phyloP scores from a whole-genome alignment of 2,888 invertebrate genomes.

The Drosophila peninsularis region DNA sequence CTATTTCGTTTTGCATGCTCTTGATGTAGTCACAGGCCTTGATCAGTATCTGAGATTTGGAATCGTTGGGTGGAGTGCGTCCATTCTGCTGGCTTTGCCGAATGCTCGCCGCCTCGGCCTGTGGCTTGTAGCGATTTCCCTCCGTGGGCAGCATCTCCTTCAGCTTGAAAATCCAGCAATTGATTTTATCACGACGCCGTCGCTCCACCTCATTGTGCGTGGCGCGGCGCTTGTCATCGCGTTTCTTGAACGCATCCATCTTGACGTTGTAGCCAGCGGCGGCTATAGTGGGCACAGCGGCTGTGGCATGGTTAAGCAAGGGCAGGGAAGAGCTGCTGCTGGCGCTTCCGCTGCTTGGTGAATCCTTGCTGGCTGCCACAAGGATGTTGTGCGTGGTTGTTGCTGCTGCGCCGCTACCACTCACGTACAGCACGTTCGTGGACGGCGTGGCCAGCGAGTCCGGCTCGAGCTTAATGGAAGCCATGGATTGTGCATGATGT shows the following conservation, averaged over 20 bases:
- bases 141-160: conserved; percentile 93
- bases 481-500: conserved; percentile 23
- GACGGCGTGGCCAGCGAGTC: conserved; percentile 53
- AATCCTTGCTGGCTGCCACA: conserved; percentile 27
- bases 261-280: conserved; percentile 54
- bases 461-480: conserved; percentile 68
- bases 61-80: conserved; percentile 87
- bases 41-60: conserved; percentile 97
- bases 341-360: conserved; percentile 12
- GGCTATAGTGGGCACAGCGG: not conserved
- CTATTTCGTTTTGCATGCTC: conserved; percentile 92
- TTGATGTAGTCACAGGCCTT: conserved; percentile 98
- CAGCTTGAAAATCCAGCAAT: conserved; percentile 97
- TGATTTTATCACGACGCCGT: conserved; percentile 96
- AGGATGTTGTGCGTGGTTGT: conserved; percentile 34
- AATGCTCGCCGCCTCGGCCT: conserved; percentile 14
- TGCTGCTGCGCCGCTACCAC: conserved; percentile 21
- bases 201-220: conserved; percentile 98
- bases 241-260: conserved; percentile 85
- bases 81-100: conserved; percentile 52
- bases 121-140: conserved; percentile 56
- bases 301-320: not conserved
- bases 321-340: conserved; percentile 17
- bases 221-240: conserved; percentile 94
- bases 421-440: conserved; percentile 38